phyloP scores from a whole-genome alignment of 2,888 invertebrate species.

The Drosophila leonis region DNA sequence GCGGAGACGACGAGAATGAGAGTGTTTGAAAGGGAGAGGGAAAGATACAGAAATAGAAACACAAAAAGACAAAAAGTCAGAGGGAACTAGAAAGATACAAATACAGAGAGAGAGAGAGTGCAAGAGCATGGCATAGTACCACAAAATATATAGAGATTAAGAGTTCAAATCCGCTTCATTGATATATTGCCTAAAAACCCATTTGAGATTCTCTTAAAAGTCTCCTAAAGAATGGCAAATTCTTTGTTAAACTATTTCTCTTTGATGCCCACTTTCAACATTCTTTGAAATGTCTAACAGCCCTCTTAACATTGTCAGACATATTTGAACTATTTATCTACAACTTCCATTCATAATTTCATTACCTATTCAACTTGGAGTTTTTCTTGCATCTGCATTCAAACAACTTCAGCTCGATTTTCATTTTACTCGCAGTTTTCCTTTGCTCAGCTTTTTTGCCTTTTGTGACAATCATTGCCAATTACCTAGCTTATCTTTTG shows the following conservation, averaged over 20 bases:
- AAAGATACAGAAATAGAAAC: too few species aligned
- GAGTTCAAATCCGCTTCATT: too few species aligned
- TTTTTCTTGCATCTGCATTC: background rate
- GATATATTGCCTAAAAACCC: too few species aligned
- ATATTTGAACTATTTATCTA: background rate
- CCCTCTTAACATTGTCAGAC: background rate
- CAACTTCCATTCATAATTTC: background rate
- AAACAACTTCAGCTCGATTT: background rate
- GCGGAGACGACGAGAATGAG: too few species aligned
- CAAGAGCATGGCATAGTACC: too few species aligned
- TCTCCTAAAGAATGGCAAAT: background rate
- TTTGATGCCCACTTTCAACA: background rate
- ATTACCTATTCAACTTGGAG: background rate
- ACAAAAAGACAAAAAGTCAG: too few species aligned
- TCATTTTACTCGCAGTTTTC: background rate
- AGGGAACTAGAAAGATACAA: too few species aligned
- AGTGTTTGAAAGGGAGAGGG: too few species aligned
- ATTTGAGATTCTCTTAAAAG: too few species aligned
- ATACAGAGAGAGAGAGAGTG: background rate
- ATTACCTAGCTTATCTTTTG: conserved; percentile 27
- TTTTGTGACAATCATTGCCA: conserved; percentile 10
- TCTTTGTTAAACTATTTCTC: background rate
- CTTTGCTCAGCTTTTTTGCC: background rate
- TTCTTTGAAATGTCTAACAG: too few species aligned
- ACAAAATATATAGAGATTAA: too few species aligned